Base-by-base conservation (phyloP, 2,888 invertebrate genomes). In the Leptodirus hochenwartii region DNA sequence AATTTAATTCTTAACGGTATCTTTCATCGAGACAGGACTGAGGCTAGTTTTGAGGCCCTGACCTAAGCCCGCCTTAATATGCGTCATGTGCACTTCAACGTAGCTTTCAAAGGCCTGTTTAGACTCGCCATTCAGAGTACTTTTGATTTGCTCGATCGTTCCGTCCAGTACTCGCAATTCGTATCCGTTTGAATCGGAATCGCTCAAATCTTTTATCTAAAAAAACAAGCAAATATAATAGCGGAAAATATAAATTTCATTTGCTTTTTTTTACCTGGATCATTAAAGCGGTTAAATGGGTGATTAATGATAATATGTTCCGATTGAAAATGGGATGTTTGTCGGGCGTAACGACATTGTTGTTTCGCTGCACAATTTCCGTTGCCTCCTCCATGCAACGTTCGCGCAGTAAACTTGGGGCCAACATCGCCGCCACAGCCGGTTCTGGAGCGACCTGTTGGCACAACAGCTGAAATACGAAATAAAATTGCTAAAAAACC, bases 11-110 rank as follows among this genome's bases (percentile, higher is more conserved):
- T 8, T 20, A 20, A 20, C 20, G 8, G n/a, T n/a, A n/a, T 20
- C 20, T 8, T 20, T 20, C n/a, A 8, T 8, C 20, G n/a, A 20
- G 20, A 20, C n/a, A 20, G 20, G 8, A 10, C 13, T 24, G 16
- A 44, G 41, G 29, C 50, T 50, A 15, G n/a, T n/a, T n/a, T n/a
- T n/a, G n/a, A n/a, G n/a, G n/a, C n/a, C n/a, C n/a, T n/a, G n/a
- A n/a, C 47, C 48, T 26, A 76, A 56, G 15, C 81, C 80, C 53
- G 77, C 69, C 54, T 85, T 80, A 44, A 87, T 82, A 49, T 82
- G 77, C 47, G 82, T 81, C 67, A 91, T 75, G 45, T 88, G 90
- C 39, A 85, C 77, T 55, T 93, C 91, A 4, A 95, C 80, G 51
- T 72, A 71, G 53, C 81, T 82, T 54, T 88, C 79, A 56, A 87